Evolutionary conservation across 2,888 invertebrate genomes (phyloP).

Genomic region (Cosmia trapezina): DNA sequence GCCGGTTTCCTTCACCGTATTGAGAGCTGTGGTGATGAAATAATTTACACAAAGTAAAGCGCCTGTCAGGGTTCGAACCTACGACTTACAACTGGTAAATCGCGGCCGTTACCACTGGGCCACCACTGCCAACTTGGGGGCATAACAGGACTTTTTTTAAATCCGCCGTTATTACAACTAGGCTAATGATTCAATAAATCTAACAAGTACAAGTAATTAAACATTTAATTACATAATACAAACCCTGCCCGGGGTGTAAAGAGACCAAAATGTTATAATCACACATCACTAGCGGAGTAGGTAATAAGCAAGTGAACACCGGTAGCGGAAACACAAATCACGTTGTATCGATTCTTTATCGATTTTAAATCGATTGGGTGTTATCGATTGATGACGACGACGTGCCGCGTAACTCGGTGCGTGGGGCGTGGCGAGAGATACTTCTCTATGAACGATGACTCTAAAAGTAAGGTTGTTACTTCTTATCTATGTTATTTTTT

Average conservation of each 20-base stretch:
- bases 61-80: too few relatives aligned
- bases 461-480: conserved; percentile 1
- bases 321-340: conserved; percentile 86
- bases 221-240: conserved; percentile 35
- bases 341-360: conserved; percentile 68
- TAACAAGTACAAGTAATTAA: not conserved
- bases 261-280: conserved; percentile 46
- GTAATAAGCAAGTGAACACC: conserved; percentile 77
- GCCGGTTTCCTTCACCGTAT: too few relatives aligned
- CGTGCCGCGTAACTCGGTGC: conserved; percentile 62
- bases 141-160: conserved; percentile 17
- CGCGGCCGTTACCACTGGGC: too few relatives aligned
- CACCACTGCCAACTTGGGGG: too few relatives aligned
- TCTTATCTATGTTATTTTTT: conserved; percentile 1
- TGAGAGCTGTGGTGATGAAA: too few relatives aligned
- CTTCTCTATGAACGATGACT: conserved; percentile 47
- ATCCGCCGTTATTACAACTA: not conserved
- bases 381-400: conserved; percentile 53
- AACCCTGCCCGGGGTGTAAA: conserved; percentile 16
- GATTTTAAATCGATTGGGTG: conserved; percentile 54
- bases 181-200: conserved; percentile 43
- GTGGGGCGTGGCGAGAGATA: conserved; percentile 35
- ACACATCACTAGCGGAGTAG: conserved; percentile 57
- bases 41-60: too few relatives aligned
- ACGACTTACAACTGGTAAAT: too few relatives aligned